These are phyloP conservation scores for Sebastes cheni DNA, from an alignment of 2,797 vertebrate species.

Conservation along the genomic window DNA sequence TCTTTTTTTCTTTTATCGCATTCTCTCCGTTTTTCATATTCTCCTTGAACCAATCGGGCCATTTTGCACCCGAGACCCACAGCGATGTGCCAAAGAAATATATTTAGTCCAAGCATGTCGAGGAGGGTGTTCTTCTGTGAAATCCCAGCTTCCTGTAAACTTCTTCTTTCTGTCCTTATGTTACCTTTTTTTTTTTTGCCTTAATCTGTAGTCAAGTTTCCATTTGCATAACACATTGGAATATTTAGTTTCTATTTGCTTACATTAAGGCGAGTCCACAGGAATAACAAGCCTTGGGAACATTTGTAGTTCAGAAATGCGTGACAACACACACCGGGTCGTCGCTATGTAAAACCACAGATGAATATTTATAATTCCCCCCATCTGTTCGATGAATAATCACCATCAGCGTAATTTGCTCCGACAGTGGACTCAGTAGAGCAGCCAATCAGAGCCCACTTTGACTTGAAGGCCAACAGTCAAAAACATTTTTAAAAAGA, in stretches of 20 bases:
- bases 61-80: constrained; percentile 8
- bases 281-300: constrained; percentile 31
- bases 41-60: constrained; percentile 9
- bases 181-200: not conserved
- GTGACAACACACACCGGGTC: constrained; percentile 41
- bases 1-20: constrained; percentile 18
- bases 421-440: constrained; percentile 31
- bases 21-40: constrained; percentile 16
- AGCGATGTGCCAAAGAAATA: not conserved
- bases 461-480: constrained; percentile 40
- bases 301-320: constrained; percentile 30
- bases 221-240: constrained; percentile 27
- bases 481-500: constrained; percentile 23
- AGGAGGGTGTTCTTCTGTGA: not conserved
- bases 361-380: constrained; percentile 56
- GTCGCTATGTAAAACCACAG: constrained; percentile 47
- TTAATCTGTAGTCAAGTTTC: not conserved
- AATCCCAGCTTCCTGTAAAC: not conserved
- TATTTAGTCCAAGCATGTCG: not conserved
- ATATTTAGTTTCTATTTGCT: constrained; percentile 40
- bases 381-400: constrained; percentile 65
- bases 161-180: not conserved
- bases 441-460: constrained; percentile 26
- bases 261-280: constrained; percentile 17
- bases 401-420: constrained; percentile 36